These are phyloP conservation scores for Neocrepidodera transversa DNA, from an alignment of 2,888 invertebrate genomes.

Conservation along the genomic window DNA sequence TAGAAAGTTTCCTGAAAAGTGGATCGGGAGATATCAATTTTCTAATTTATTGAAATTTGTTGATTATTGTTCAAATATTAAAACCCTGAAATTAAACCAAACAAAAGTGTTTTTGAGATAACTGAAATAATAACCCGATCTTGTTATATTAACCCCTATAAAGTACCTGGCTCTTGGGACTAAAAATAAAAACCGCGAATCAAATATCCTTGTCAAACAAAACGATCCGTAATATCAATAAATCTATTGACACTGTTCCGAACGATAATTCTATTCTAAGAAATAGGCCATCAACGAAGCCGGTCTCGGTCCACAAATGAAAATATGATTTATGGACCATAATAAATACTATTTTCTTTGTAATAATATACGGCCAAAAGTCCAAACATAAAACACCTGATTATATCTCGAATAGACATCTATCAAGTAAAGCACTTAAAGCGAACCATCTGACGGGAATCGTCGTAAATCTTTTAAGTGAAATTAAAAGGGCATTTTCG, in stretches of 20 bases:
- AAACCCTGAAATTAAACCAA: too few relatives aligned
- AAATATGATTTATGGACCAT: conserved; percentile 30
- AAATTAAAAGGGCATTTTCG: conserved; percentile 22
- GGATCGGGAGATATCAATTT: too few relatives aligned
- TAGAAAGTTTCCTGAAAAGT: too few relatives aligned
- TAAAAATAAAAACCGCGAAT: too few relatives aligned
- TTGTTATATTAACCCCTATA: too few relatives aligned
- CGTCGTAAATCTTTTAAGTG: conserved; percentile 7
- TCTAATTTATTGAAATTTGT: too few relatives aligned
- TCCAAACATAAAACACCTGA: conserved; percentile 30
- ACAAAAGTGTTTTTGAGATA: too few relatives aligned
- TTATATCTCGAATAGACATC: conserved; percentile 29
- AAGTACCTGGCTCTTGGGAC: too few relatives aligned
- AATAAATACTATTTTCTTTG: conserved; percentile 34
- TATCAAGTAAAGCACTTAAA: conserved; percentile 28
- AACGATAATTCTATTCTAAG: conserved; percentile 5
- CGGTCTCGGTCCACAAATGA: conserved; percentile 15
- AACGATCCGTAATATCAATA: neutral
- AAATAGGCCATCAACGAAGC: conserved; percentile 17
- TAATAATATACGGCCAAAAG: conserved; percentile 29
- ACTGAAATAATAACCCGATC: too few relatives aligned
- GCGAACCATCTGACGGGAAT: conserved; percentile 19
- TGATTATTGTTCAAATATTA: too few relatives aligned
- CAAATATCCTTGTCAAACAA: too few relatives aligned
- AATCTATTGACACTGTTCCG: conserved; percentile 11